phyloP scores from a whole-genome alignment of 2,888 invertebrate genomes.

The Lasioglossum zephyrum region DNA sequence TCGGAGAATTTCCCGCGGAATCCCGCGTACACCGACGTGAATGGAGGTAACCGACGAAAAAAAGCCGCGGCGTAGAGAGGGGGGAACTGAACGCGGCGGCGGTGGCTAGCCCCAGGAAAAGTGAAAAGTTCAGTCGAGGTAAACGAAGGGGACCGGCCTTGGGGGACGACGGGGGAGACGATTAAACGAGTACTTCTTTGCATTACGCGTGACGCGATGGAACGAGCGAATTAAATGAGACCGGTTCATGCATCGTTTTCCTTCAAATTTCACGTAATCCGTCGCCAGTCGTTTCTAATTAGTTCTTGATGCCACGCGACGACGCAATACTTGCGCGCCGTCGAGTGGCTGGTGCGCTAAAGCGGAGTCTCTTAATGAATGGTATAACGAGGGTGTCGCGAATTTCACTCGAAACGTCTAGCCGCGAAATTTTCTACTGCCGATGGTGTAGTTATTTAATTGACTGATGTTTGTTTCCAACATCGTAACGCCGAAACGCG shows the following conservation, averaged over 20 bases:
- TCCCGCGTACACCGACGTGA: neutral
- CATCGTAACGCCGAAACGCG: too few species aligned
- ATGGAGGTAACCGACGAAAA: neutral
- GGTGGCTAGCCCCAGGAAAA: neutral
- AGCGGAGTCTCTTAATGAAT: constrained; percentile 22
- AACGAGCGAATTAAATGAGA: constrained; percentile 20
- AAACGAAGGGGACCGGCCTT: neutral
- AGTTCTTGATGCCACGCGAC: constrained; percentile 13
- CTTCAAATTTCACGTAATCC: constrained; percentile 16
- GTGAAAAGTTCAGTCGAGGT: neutral
- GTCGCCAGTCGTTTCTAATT: constrained; percentile 26
- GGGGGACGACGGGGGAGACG: neutral
- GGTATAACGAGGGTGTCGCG: constrained; percentile 18
- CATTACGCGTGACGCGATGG: constrained; percentile 13
- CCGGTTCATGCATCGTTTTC: constrained; percentile 12
- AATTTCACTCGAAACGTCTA: neutral
- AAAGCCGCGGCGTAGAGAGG: neutral
- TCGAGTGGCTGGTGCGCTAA: neutral
- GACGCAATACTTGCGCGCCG: neutral
- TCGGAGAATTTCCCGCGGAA: constrained; percentile 19
- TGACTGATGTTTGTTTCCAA: too few species aligned
- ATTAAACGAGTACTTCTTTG: constrained; percentile 1
- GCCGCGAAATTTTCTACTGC: neutral
- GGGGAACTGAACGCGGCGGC: neutral
- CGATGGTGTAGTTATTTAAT: neutral